phyloP scores from a whole-genome alignment of 2,888 invertebrate species.

The Cheilosia soror region DNA sequence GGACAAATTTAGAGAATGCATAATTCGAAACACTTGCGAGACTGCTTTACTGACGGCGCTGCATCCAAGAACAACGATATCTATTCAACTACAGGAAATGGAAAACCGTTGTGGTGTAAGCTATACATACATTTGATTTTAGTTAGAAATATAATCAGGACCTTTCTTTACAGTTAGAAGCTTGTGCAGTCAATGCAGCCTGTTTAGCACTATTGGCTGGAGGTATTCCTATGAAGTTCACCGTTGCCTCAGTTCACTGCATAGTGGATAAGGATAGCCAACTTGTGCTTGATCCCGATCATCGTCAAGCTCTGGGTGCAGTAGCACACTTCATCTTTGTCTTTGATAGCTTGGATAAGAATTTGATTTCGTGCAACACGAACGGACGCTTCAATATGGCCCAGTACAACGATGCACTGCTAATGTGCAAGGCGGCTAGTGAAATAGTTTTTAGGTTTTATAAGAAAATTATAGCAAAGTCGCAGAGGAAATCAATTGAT shows the following conservation, averaged over 20 bases:
- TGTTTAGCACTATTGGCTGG: slow-evolving; percentile 93
- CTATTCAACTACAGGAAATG: slow-evolving; percentile 93
- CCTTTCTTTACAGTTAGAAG: slow-evolving; percentile 85
- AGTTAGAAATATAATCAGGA: neutral
- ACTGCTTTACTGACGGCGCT: slow-evolving; percentile 88
- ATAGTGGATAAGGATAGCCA: slow-evolving; percentile 87
- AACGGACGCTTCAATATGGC: slow-evolving; percentile 88
- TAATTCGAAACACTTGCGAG: slow-evolving; percentile 91
- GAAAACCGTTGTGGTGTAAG: slow-evolving; percentile 92
- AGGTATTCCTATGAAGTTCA: slow-evolving; percentile 92
- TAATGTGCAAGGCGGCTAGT: slow-evolving; percentile 88
- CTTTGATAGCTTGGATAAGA: slow-evolving; percentile 88
- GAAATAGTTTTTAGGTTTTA: slow-evolving; percentile 90
- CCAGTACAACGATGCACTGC: slow-evolving; percentile 88
- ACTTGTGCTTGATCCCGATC: slow-evolving; percentile 87
- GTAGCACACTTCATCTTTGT: slow-evolving; percentile 89
- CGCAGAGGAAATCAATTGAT: slow-evolving; percentile 76
- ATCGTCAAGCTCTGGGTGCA: slow-evolving; percentile 84
- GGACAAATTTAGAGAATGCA: slow-evolving; percentile 90
- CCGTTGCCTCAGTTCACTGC: slow-evolving; percentile 92
- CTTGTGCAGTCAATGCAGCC: slow-evolving; percentile 92
- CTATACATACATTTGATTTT: neutral
- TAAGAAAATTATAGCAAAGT: slow-evolving; percentile 82
- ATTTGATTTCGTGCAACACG: slow-evolving; percentile 87
- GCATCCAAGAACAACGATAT: slow-evolving; percentile 92